These are phyloP conservation scores for Melanchra persicariae DNA, from an alignment of 2,888 invertebrate genomes.

Conservation along the genomic window DNA sequence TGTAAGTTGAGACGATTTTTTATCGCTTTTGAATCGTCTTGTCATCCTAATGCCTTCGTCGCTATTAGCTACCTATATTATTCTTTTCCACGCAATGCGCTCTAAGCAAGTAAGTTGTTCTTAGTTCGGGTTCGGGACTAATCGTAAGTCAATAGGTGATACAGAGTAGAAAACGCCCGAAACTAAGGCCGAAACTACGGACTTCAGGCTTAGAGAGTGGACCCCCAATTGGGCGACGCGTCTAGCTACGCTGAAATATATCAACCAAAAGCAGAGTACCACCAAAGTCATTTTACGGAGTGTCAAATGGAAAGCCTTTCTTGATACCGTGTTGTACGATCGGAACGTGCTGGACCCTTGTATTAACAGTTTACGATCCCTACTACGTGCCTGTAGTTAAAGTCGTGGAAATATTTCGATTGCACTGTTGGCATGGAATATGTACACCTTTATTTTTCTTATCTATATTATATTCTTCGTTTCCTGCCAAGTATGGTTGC, in stretches of 20 bases:
- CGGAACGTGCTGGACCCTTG: conserved; percentile 72
- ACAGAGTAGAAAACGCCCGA: too few relatives aligned
- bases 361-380: conserved; percentile 75
- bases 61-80: too few relatives aligned
- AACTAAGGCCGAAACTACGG: too few relatives aligned
- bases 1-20: not conserved
- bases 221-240: too few relatives aligned
- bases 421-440: conserved; percentile 24
- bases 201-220: too few relatives aligned
- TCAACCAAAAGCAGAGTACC: not conserved
- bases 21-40: not conserved
- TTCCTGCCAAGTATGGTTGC: conserved; percentile 42
- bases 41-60: too few relatives aligned
- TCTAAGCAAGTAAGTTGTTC: too few relatives aligned
- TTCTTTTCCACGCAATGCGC: too few relatives aligned
- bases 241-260: not conserved
- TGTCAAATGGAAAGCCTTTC: conserved; percentile 70
- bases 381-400: conserved; percentile 68
- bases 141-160: too few relatives aligned
- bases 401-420: conserved; percentile 60
- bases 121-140: too few relatives aligned
- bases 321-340: conserved; percentile 67
- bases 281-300: conserved; percentile 19
- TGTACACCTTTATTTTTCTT: conserved; percentile 30
- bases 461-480: conserved; percentile 27